A percentile compares a stretch with the other conserved stretches of the same genome.
Conservation (phyloP, 2,797 vertebrate species). For the Vespertilio murinus region DNA sequence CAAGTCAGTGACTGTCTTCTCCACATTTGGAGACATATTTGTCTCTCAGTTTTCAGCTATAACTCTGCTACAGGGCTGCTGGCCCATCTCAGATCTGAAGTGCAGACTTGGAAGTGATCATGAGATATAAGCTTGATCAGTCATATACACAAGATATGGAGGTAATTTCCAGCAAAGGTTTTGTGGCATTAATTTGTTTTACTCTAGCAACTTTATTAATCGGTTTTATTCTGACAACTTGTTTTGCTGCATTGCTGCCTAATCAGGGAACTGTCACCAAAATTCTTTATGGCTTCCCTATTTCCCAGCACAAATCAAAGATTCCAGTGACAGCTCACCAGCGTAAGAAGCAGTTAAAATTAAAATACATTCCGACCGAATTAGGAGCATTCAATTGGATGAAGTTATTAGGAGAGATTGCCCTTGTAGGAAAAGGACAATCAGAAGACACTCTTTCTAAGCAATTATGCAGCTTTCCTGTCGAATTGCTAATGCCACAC, state of each 20-base stretch:
- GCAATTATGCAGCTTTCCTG: slow-evolving; percentile 55
- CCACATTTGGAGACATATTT: background rate
- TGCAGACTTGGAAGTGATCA: background rate
- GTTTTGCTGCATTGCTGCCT: slow-evolving; percentile 66
- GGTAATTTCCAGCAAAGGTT: slow-evolving; percentile 73
- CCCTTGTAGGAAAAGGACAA: slow-evolving; percentile 65
- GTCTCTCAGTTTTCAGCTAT: background rate
- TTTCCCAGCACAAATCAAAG: slow-evolving; percentile 75
- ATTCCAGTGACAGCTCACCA: slow-evolving; percentile 62
- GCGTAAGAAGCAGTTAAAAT: slow-evolving; percentile 70
- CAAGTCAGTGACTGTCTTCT: background rate
- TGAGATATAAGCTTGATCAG: slow-evolving; percentile 61
- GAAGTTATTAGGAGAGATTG: slow-evolving; percentile 68
- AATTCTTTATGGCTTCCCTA: slow-evolving; percentile 73
- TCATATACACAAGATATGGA: slow-evolving; percentile 61
- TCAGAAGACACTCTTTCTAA: slow-evolving; percentile 45
- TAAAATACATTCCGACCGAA: slow-evolving; percentile 73
- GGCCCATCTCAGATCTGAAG: background rate
- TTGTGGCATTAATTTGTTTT: slow-evolving; percentile 75
- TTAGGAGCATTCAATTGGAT: slow-evolving; percentile 68
- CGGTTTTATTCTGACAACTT: slow-evolving; percentile 78
- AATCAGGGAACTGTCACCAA: slow-evolving; percentile 69
- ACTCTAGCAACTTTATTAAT: slow-evolving; percentile 74
- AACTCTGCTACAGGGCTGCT: background rate
- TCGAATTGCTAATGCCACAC: slow-evolving; percentile 49